phyloP scores from a whole-genome alignment of 2,888 invertebrate genomes.

The Apamea anceps region DNA sequence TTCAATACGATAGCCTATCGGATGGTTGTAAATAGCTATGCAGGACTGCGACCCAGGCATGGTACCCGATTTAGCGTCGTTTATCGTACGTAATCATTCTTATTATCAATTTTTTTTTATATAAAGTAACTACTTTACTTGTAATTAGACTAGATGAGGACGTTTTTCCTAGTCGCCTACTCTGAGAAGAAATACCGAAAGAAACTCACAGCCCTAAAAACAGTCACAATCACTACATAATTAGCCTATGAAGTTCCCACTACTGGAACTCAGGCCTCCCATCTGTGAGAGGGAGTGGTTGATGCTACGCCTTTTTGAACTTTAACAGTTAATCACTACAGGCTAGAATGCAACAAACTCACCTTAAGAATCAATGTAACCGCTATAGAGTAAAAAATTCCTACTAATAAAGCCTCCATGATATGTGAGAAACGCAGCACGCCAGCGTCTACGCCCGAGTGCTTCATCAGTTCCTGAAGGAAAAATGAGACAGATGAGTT shows the following conservation, averaged over 20 bases:
- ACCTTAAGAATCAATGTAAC: slow-evolving; percentile 58
- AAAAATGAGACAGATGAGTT: neutral
- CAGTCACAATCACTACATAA: neutral
- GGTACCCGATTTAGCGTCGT: slow-evolving; percentile 11
- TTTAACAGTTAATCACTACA: neutral
- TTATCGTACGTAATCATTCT: too few relatives aligned
- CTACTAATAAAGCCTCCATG: slow-evolving; percentile 55
- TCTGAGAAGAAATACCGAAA: neutral
- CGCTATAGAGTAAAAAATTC: slow-evolving; percentile 49
- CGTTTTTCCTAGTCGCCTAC: neutral
- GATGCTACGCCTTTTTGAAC: neutral
- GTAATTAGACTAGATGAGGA: neutral
- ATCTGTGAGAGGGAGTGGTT: neutral
- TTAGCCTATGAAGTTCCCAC: neutral
- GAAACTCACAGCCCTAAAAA: neutral
- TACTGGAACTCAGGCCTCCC: neutral
- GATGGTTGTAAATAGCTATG: too few relatives aligned
- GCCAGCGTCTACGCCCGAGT: slow-evolving; percentile 61
- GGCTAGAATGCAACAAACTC: neutral
- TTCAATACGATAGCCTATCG: too few relatives aligned
- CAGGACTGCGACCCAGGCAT: slow-evolving; percentile 18
- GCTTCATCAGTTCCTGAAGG: slow-evolving; percentile 67
- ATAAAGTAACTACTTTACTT: neutral
- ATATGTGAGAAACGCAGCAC: slow-evolving; percentile 60
- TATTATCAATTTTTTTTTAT: neutral